These are phyloP conservation scores for Sebastes glaucus DNA, from an alignment of 2,797 vertebrate genomes.

Conservation along the genomic window DNA sequence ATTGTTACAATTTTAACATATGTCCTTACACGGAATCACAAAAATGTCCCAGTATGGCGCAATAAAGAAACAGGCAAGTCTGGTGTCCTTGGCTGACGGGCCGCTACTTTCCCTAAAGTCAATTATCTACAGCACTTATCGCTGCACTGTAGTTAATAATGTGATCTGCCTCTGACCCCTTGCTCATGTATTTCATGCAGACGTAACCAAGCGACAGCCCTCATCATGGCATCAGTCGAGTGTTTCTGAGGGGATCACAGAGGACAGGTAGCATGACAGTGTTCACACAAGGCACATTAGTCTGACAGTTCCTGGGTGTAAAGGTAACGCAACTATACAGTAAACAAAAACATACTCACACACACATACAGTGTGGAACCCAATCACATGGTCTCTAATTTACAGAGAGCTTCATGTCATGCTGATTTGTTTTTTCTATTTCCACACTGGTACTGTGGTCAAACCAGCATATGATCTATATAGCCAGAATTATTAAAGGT, in stretches of 20 bases:
- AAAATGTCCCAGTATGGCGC: background rate
- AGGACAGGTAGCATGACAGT: background rate
- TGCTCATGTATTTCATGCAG: background rate
- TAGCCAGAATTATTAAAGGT: background rate
- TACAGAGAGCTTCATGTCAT: background rate
- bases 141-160: background rate
- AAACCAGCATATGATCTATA: background rate
- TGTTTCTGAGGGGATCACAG: background rate
- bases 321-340: rapidly evolving
- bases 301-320: too few species aligned
- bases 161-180: background rate
- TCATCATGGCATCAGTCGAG: background rate
- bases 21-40: background rate
- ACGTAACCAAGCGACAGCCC: background rate
- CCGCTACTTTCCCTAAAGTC: background rate
- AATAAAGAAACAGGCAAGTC: background rate
- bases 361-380: background rate
- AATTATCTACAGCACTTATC: background rate
- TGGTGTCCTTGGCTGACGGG: background rate
- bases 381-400: background rate
- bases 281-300: background rate
- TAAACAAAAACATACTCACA: background rate
- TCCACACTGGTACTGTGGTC: background rate
- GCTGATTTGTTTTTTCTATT: background rate
- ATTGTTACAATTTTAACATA: background rate